Conservation (phyloP, 2,888 invertebrate genomes). For the Ennomos fuscantarius region DNA sequence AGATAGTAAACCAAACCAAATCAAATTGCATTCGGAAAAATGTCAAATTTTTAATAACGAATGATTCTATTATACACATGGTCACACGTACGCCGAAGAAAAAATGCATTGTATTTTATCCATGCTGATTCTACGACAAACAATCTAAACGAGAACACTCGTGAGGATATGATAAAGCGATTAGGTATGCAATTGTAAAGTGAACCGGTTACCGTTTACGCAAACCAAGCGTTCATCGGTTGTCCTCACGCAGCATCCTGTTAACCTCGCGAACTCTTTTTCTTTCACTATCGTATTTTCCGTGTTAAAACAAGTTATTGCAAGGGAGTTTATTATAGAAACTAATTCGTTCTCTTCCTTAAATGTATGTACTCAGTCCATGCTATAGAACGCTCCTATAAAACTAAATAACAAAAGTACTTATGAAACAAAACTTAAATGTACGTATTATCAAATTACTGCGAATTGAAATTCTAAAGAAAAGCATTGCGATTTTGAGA, state of each 20-base stretch:
- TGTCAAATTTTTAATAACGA: no score
- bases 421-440: no score
- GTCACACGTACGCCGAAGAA: not conserved
- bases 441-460: no score
- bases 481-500: no score
- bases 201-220: conserved; percentile 18
- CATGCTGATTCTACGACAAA: conserved; percentile 8
- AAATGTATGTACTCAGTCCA: no score
- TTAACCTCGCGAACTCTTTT: conserved; percentile 66
- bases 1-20: no score
- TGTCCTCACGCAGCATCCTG: conserved; percentile 69
- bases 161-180: conserved; percentile 43
- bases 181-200: conserved; percentile 39
- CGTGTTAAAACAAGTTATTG: conserved; percentile 53
- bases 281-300: conserved; percentile 62
- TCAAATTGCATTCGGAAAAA: no score
- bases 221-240: conserved; percentile 43
- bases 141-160: conserved; percentile 31
- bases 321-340: conserved; percentile 44
- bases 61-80: no score
- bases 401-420: no score
- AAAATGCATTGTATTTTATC: not conserved
- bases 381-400: no score
- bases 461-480: no score
- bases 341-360: no score